Conservation (phyloP, 2,888 invertebrate species). For the Cataglyphis rosenhaueri region DNA sequence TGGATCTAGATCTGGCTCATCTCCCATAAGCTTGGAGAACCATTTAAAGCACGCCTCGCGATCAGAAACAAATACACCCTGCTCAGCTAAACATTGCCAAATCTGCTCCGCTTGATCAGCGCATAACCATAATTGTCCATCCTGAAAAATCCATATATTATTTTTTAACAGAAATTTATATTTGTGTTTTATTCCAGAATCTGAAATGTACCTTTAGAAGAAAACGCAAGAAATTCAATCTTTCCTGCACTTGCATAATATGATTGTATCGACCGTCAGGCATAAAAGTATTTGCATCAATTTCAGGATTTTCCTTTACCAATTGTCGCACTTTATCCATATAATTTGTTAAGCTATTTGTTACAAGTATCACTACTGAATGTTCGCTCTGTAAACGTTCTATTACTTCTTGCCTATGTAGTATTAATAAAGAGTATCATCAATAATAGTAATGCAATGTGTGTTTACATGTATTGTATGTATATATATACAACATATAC, state of each 20-base stretch:
- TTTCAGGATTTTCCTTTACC: constrained; percentile 90
- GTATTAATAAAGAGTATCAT: constrained; percentile 71
- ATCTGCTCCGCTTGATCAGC: constrained; percentile 99
- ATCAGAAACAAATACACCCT: constrained; percentile 96
- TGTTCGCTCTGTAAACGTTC: constrained; percentile 96
- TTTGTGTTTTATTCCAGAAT: background rate
- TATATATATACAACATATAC: background rate
- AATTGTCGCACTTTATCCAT: constrained; percentile 93
- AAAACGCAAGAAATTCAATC: constrained; percentile 96
- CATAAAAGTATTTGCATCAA: constrained; percentile 92
- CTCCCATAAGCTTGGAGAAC: constrained; percentile 99
- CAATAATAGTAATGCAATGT: background rate
- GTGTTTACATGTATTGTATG: background rate
- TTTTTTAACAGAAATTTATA: background rate
- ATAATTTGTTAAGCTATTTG: constrained; percentile 95
- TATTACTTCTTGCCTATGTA: constrained; percentile 90
- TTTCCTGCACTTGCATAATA: constrained; percentile 96
- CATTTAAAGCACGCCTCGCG: constrained; percentile 99
- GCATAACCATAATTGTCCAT: constrained; percentile 98
- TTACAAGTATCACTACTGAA: constrained; percentile 96
- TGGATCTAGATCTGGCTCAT: constrained; percentile 98
- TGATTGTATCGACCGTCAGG: constrained; percentile 97
- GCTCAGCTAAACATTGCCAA: constrained; percentile 98
- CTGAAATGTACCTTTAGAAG: constrained; percentile 89
- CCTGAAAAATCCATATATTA: constrained; percentile 85